Percentiles rank a stretch among this genome's conserved stretches.
These are phyloP conservation scores for Bombus terrestris DNA, from an alignment of 1,140 invertebrate species.

Conservation along the genomic window DNA sequence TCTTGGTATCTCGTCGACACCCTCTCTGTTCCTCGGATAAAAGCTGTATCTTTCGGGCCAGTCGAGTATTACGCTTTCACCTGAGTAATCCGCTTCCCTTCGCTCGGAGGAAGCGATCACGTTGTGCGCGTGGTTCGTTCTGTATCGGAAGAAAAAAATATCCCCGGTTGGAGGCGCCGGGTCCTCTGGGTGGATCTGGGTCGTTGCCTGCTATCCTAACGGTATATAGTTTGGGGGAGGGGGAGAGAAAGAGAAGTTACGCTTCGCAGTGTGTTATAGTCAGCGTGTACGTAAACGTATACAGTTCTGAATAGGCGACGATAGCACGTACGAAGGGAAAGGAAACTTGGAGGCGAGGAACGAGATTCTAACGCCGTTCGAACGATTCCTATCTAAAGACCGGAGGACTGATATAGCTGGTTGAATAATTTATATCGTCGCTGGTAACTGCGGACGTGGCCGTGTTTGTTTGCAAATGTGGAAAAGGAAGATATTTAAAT, in stretches of 20 bases:
- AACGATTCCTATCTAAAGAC: slow-evolving; percentile 56
- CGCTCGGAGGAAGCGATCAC: not conserved
- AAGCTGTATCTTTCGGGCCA: not conserved
- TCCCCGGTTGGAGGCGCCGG: slow-evolving; percentile 12
- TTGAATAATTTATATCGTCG: slow-evolving; percentile 29
- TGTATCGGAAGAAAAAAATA: slow-evolving; percentile 29
- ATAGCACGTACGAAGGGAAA: slow-evolving; percentile 45
- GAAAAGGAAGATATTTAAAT: slow-evolving; percentile 53
- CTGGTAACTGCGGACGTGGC: slow-evolving; percentile 49
- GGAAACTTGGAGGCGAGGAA: slow-evolving; percentile 41
- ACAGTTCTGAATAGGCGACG: not conserved
- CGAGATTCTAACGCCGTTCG: slow-evolving; percentile 47
- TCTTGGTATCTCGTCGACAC: not conserved
- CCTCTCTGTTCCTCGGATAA: slow-evolving; percentile 1
- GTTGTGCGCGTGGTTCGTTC: not conserved
- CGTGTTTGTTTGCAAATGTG: slow-evolving; percentile 51
- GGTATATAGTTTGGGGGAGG: slow-evolving; percentile 40
- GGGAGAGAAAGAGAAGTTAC: not conserved
- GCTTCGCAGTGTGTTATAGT: not conserved
- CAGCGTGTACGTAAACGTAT: not conserved
- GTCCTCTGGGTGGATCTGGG: slow-evolving; percentile 56
- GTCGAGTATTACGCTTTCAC: slow-evolving; percentile 51
- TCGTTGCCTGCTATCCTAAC: slow-evolving; percentile 63
- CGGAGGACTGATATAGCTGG: slow-evolving; percentile 30
- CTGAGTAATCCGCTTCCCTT: not conserved